phyloP scores from a whole-genome alignment of 2,797 vertebrate species.

The Okamejei kenojei region DNA sequence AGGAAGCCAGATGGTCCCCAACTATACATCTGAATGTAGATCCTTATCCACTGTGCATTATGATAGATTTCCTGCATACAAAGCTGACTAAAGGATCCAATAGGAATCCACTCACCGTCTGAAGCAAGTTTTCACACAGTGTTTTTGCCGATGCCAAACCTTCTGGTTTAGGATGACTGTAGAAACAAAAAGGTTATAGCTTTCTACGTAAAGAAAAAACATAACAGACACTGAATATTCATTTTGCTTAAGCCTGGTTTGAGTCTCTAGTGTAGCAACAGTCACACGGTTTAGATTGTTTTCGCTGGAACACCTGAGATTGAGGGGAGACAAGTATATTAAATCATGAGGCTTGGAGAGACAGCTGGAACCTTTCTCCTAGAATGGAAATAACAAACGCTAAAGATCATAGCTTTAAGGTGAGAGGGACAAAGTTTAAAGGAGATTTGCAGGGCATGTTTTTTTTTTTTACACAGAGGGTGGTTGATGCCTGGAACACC shows the following conservation, averaged over 20 bases:
- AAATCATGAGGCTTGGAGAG: too few species aligned
- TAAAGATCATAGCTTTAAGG: too few species aligned
- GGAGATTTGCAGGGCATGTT: too few species aligned
- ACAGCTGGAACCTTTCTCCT: too few species aligned
- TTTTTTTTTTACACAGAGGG: too few species aligned
- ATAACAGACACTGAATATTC: neutral
- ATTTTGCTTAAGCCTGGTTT: neutral
- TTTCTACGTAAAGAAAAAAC: neutral
- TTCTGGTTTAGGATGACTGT: constrained; percentile 63
- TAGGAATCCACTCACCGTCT: constrained; percentile 57
- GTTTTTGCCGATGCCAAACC: constrained; percentile 67
- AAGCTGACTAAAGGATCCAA: neutral
- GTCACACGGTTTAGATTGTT: too few species aligned
- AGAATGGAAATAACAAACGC: too few species aligned
- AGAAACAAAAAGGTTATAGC: constrained; percentile 42
- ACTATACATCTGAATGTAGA: neutral
- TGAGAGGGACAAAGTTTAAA: too few species aligned
- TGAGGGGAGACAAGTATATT: too few species aligned
- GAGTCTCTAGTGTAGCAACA: neutral
- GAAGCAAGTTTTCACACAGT: constrained; percentile 66
- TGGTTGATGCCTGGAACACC: too few species aligned
- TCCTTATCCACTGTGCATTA: neutral
- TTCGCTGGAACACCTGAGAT: too few species aligned
- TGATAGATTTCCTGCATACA: neutral
- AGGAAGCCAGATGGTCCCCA: too few species aligned